phyloP scores from a whole-genome alignment of 2,888 invertebrate species.

The Aphodius sticticus region DNA sequence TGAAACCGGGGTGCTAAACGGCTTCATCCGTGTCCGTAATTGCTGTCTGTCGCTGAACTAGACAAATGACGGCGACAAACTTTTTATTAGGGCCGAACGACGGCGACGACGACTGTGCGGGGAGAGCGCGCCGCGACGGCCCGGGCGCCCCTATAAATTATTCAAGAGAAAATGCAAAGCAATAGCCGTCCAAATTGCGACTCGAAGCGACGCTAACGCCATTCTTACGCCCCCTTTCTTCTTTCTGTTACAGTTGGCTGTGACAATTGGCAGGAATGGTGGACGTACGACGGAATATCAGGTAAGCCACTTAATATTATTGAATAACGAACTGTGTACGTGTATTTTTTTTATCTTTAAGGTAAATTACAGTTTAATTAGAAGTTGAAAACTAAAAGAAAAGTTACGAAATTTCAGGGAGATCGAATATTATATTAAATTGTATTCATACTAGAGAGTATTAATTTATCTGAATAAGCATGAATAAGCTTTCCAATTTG shows the following conservation, averaged over 20 bases:
- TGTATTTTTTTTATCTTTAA: background rate
- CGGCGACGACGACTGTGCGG: constrained; percentile 6
- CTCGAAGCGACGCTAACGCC: constrained; percentile 16
- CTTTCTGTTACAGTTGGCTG: constrained; percentile 70
- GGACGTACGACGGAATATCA: constrained; percentile 87
- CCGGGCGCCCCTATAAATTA: constrained; percentile 34
- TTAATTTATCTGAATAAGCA: too few relatives aligned
- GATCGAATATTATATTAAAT: too few relatives aligned
- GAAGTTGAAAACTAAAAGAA: too few relatives aligned
- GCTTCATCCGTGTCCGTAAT: constrained; percentile 38
- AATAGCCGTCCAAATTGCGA: constrained; percentile 24
- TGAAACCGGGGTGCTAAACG: constrained; percentile 34
- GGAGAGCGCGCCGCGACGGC: background rate
- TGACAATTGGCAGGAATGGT: constrained; percentile 88
- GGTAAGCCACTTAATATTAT: constrained; percentile 62
- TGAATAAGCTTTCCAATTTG: too few relatives aligned
- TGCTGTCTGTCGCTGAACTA: constrained; percentile 44
- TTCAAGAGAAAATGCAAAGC: constrained; percentile 31
- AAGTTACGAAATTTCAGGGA: background rate
- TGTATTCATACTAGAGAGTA: too few relatives aligned
- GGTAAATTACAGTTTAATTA: too few relatives aligned
- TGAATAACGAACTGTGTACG: background rate
- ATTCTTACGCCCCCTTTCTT: background rate
- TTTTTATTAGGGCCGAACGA: constrained; percentile 44
- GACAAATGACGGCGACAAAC: constrained; percentile 42